phyloP scores from a whole-genome alignment of 2,888 invertebrate genomes.

The Teleiodes luculella region DNA sequence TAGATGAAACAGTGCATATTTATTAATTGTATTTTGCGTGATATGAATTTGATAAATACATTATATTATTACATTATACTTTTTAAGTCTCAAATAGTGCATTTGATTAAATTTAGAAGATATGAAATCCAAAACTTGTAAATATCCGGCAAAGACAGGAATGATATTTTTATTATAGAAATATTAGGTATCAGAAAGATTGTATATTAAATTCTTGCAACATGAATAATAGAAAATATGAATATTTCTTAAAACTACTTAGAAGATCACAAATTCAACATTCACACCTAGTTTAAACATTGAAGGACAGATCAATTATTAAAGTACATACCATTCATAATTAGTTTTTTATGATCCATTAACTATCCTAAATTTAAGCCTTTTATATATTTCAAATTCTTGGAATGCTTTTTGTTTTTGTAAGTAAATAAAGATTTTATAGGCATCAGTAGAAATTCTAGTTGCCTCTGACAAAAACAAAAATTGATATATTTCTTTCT shows the following conservation, averaged over 20 bases:
- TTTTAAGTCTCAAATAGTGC: constrained; percentile 48
- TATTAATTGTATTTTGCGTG: constrained; percentile 53
- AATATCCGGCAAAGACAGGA: constrained; percentile 52
- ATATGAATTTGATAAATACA: constrained; percentile 61
- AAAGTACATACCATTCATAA: constrained; percentile 21
- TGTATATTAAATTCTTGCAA: constrained; percentile 61
- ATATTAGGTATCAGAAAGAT: constrained; percentile 58
- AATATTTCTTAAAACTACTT: constrained; percentile 69
- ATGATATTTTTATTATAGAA: constrained; percentile 47
- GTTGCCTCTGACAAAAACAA: neutral
- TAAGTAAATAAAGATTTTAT: neutral
- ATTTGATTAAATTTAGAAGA: constrained; percentile 52
- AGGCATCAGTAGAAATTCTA: neutral
- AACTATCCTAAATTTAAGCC: constrained; percentile 13
- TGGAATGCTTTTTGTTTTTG: neutral
- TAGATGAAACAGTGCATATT: constrained; percentile 62
- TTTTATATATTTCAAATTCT: constrained; percentile 11
- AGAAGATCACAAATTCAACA: constrained; percentile 69
- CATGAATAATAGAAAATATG: constrained; percentile 72
- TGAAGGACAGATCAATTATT: constrained; percentile 26
- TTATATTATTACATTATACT: constrained; percentile 32
- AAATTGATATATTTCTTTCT: constrained; percentile 12
- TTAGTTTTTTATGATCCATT: constrained; percentile 7
- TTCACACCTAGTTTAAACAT: constrained; percentile 28
- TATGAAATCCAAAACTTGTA: constrained; percentile 51